These are phyloP conservation scores for Muschampia staudingeri DNA, from an alignment of 2,888 invertebrate genomes.

Conservation along the genomic window DNA sequence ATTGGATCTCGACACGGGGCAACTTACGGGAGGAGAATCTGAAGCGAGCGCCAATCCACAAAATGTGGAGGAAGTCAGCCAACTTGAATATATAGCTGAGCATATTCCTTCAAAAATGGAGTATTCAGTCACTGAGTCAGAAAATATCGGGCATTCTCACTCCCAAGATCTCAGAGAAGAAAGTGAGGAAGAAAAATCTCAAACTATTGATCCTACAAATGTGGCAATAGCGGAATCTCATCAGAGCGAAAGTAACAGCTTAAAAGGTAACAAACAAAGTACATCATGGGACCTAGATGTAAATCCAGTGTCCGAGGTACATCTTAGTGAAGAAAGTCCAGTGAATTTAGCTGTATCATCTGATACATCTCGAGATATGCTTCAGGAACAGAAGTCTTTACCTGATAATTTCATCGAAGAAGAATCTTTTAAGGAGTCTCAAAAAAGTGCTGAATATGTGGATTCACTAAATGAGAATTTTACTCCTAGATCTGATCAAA, in stretches of 20 bases:
- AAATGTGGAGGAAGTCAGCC: slow-evolving; percentile 76
- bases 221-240: slow-evolving; percentile 72
- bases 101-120: slow-evolving; percentile 84
- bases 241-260: slow-evolving; percentile 76
- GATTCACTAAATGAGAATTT: slow-evolving; percentile 85
- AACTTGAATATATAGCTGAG: slow-evolving; percentile 87
- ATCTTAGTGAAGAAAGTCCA: slow-evolving; percentile 87
- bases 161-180: slow-evolving; percentile 74
- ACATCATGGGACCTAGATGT: slow-evolving; percentile 82
- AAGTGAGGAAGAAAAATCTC: slow-evolving; percentile 70
- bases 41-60: slow-evolving; percentile 59
- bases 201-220: slow-evolving; percentile 71
- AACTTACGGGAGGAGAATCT: slow-evolving; percentile 70
- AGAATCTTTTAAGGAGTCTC: slow-evolving; percentile 74
- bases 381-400: slow-evolving; percentile 70
- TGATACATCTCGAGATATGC: slow-evolving; percentile 79
- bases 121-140: slow-evolving; percentile 79
- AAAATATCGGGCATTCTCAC: slow-evolving; percentile 70
- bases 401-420: slow-evolving; percentile 65
- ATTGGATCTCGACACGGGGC: slow-evolving; percentile 72
- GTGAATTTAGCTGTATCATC: slow-evolving; percentile 81
- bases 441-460: slow-evolving; percentile 78
- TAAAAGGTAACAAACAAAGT: slow-evolving; percentile 79
- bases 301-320: slow-evolving; percentile 78
- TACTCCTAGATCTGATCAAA: slow-evolving; percentile 71